Base-by-base conservation (phyloP, 1,140 invertebrate species). In the Diabrotica virgifera region DNA sequence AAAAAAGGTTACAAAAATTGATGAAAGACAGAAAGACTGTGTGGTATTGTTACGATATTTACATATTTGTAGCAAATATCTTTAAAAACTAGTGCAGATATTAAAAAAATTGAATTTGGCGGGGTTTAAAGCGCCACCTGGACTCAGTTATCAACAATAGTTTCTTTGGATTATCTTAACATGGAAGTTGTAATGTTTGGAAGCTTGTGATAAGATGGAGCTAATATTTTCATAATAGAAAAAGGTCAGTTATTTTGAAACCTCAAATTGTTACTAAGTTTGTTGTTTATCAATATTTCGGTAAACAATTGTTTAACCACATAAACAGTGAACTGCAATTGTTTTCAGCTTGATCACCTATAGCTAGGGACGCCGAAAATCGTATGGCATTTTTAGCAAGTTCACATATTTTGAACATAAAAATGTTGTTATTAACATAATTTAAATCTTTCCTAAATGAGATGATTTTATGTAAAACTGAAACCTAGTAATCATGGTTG, bases 211-310 rank as follows among this genome's bases (percentile, higher is more conserved):
- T 67, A 66, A 70, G 77, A 78, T 78, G 77, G 77, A 78, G 77
- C 77, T 76, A 71, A 73, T 73, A 78, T 77, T 77, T 77, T 78
- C 69, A 71, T 75, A 70, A 72, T 73, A 69, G 69, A 67, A 70
- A 77, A 77, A 78, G 76, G 76, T 78, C 70, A 76, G 76, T 75
- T 73, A 76, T 73, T 77, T 77, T 77, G 9, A 72, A 78, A 77
- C n/a, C 40, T 46, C 8, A 10, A 46, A 46, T 46, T 46, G 8
- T 8, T 10, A 46, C 3, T 40, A 12, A 59, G 36, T 36, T 59
- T 2, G 57, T 12, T 10, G 11, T 36, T 36, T n/a, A 4, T 12
- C 57, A 11, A 9, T 14, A 13, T 12, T 54, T 13, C 35, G 3
- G 3, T 35, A 54, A 54, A 35, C 53, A 14, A 13, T 13, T 9